Evolutionary conservation across 2,888 invertebrate species (phyloP), one percentile per base, ranked within the genome.

Genomic region (Meta bourneti): DNA sequence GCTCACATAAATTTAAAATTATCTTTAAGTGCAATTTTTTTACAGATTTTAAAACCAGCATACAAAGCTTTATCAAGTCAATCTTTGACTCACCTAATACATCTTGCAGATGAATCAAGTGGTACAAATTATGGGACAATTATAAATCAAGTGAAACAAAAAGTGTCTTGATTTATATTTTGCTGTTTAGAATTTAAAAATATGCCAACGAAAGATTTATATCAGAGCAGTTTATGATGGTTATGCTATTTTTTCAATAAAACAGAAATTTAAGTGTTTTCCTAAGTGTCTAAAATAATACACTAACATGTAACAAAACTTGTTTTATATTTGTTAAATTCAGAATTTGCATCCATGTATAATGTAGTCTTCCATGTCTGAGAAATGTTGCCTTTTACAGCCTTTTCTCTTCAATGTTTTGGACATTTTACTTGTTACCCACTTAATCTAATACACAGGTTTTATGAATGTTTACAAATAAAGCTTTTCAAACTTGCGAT

Each of bases 31-130:
- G 71, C 51, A n/a, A 16, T 77, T 48, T 7, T 16, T 48, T 79
- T 91, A 9, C 71, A 91, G 90, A 52, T 91, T 71, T 86, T 91
- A 49, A 91, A 82, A 52, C 90, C 90, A 52, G 77, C 72, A 13
- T 91, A 91, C 49, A 86, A 74, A 86, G 71, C 77, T 6, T n/a
- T 91, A 49, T 82, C 86, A 34, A 52, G 77, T 13, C 90, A 91
- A 20, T 86, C 90, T 77, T 19, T 91, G 11, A 77, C 86, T n/a
- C 90, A 91, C 2, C 52, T 91, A 19, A 86, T 91, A 20, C 86
- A 70, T 61, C 81, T 91, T 13, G 90, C 86, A 19, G 90, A 91
- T 34, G 90, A 86, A 52, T 70, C 75, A 52, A 77, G 61, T 77
- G n/a, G 69, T 9, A 91, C 51, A 49, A 84, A 72, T 79, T 78